phyloP scores from a whole-genome alignment of 2,888 invertebrate genomes.

The Cepaea hortensis region DNA sequence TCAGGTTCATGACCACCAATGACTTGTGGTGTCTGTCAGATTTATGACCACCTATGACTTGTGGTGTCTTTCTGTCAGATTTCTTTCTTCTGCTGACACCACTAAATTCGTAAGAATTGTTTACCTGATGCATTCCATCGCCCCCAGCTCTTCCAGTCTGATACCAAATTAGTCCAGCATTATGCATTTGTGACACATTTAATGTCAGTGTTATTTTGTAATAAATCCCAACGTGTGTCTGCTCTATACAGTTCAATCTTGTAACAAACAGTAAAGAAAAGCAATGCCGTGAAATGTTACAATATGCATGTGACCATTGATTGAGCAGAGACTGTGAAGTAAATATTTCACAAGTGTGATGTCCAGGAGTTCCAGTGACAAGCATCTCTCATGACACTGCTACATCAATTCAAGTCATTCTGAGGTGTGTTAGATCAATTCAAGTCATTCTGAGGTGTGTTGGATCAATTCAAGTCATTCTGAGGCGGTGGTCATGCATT shows the following conservation, averaged over 20 bases:
- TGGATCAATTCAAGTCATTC: too few relatives aligned
- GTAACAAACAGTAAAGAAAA: too few relatives aligned
- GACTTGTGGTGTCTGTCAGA: too few relatives aligned
- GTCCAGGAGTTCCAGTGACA: not conserved
- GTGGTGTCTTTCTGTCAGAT: not conserved
- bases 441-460: too few relatives aligned
- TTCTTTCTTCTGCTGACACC: not conserved
- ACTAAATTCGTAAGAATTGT: not conserved
- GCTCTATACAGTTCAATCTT: too few relatives aligned
- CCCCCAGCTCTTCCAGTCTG: not conserved
- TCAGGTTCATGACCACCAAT: too few relatives aligned
- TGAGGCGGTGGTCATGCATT: too few relatives aligned
- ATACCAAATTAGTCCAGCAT: not conserved
- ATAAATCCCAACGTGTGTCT: not conserved
- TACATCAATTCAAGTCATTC: too few relatives aligned
- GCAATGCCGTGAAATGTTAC: not conserved
- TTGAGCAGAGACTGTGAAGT: not conserved
- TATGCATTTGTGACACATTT: not conserved
- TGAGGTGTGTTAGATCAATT: too few relatives aligned
- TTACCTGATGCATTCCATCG: slow-evolving; percentile 26
- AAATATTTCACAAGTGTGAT: not conserved
- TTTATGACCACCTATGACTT: not conserved
- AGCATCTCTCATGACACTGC: not conserved
- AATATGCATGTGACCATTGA: not conserved
- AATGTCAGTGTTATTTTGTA: not conserved